Conservation (phyloP, 2,888 invertebrate genomes). For the Baronia brevicornis region DNA sequence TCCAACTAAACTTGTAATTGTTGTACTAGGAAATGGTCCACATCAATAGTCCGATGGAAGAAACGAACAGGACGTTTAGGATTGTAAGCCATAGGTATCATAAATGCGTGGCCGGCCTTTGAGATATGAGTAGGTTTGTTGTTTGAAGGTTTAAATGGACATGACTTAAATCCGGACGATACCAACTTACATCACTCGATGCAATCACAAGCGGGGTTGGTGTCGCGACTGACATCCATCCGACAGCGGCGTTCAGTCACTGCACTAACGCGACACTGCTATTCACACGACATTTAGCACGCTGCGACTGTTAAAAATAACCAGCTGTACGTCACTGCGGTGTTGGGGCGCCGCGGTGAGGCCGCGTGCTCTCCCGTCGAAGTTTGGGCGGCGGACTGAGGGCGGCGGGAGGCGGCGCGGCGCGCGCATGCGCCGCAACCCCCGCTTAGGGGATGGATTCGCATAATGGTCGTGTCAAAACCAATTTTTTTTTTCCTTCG, state of each 20-base stretch:
- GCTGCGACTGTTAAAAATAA: conserved; percentile 11
- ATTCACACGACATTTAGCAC: conserved; percentile 8
- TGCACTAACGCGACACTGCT: conserved; percentile 13
- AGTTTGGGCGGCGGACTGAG: conserved; percentile 30
- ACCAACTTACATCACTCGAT: conserved; percentile 13
- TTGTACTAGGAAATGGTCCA: too few relatives aligned
- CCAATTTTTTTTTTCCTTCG: conserved; percentile 22
- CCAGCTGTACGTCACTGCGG: conserved; percentile 47
- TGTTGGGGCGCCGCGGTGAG: conserved; percentile 18
- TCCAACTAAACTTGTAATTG: too few relatives aligned
- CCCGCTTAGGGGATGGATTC: conserved; percentile 40
- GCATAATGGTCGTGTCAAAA: conserved; percentile 38
- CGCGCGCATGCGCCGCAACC: conserved; percentile 46
- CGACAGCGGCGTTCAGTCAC: conserved; percentile 6
- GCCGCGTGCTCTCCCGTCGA: conserved; percentile 25
- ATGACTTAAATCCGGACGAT: conserved; percentile 8
- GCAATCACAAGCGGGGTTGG: background rate
- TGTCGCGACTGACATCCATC: conserved; percentile 8
- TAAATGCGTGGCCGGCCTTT: too few relatives aligned
- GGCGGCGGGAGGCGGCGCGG: conserved; percentile 45
- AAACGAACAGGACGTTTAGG: too few relatives aligned
- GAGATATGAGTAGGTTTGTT: too few relatives aligned
- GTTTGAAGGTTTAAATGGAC: too few relatives aligned
- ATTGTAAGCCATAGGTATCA: too few relatives aligned
- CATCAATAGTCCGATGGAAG: too few relatives aligned